These are phyloP conservation scores for Plestiodon gilberti DNA, from an alignment of 2,113 vertebrate genomes.

Conservation along the genomic window DNA sequence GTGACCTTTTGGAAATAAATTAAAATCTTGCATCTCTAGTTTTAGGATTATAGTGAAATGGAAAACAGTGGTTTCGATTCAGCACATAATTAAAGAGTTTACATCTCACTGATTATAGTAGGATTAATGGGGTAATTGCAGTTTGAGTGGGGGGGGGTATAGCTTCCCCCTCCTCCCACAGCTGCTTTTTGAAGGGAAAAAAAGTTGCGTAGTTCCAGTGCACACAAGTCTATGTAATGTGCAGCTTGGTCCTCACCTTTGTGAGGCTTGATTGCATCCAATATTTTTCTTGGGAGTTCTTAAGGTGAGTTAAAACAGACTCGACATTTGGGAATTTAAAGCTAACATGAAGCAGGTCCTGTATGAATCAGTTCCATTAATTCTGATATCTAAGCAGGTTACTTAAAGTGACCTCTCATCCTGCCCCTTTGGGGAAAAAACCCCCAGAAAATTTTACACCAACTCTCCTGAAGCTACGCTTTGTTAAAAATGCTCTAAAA, in stretches of 20 bases:
- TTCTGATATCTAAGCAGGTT: neutral
- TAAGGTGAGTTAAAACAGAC: neutral
- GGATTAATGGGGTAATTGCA: too few species aligned
- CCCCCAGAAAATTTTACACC: neutral
- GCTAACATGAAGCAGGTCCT: neutral
- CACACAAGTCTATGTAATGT: too few species aligned
- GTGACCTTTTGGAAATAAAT: neutral
- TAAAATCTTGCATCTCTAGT: neutral
- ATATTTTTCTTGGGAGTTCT: neutral
- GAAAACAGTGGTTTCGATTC: neutral
- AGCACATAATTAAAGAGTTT: neutral
- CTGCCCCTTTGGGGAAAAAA: neutral
- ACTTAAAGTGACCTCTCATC: neutral
- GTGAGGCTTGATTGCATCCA: neutral
- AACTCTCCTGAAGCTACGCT: neutral
- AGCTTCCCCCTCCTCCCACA: too few species aligned
- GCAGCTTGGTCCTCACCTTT: neutral
- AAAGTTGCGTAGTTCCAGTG: too few species aligned
- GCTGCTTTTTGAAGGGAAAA: too few species aligned
- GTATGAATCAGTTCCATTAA: neutral
- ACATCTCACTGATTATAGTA: neutral
- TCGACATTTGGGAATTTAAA: neutral
- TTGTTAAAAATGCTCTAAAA: too few species aligned
- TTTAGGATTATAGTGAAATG: neutral
- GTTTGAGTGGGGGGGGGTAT: neutral